A percentile compares a stretch with the other conserved stretches of the same genome.
phyloP scores from a whole-genome alignment of 1,140 invertebrate genomes.

The Zaprionus ghesquierei region DNA sequence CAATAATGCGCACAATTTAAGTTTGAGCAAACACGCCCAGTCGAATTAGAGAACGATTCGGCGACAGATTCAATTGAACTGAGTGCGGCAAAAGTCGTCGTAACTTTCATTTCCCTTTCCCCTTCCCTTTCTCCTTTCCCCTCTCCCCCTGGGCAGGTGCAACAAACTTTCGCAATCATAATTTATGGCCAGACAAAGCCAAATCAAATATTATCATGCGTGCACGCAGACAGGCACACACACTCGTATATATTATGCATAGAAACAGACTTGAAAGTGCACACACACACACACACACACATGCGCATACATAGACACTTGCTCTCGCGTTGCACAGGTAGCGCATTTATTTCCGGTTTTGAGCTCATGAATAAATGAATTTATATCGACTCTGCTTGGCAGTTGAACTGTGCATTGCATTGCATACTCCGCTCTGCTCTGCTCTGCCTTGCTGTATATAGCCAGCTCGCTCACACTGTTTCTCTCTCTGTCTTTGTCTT shows the following conservation, averaged over 20 bases:
- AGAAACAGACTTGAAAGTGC: constrained; percentile 24
- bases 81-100: constrained; percentile 10
- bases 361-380: constrained; percentile 79
- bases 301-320: neutral
- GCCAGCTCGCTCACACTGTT: neutral
- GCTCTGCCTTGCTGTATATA: neutral
- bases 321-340: constrained; percentile 38
- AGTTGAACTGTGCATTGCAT: constrained; percentile 57
- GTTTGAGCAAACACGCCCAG: constrained; percentile 59
- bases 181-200: constrained; percentile 45
- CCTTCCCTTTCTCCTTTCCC: neutral
- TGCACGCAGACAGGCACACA: constrained; percentile 41
- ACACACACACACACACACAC: constrained; percentile 19
- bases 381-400: constrained; percentile 69
- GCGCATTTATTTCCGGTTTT: constrained; percentile 72
- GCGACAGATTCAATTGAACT: constrained; percentile 37
- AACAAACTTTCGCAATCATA: constrained; percentile 37
- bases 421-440: constrained; percentile 43
- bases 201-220: constrained; percentile 49
- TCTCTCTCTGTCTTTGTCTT: neutral
- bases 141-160: constrained; percentile 7
- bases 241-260: constrained; percentile 48
- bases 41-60: constrained; percentile 42
- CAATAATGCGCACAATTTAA: constrained; percentile 81
- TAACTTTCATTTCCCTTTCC: neutral